Evolutionary conservation across 2,888 invertebrate genomes (phyloP).

Genomic region (Osmoderma eremita): DNA sequence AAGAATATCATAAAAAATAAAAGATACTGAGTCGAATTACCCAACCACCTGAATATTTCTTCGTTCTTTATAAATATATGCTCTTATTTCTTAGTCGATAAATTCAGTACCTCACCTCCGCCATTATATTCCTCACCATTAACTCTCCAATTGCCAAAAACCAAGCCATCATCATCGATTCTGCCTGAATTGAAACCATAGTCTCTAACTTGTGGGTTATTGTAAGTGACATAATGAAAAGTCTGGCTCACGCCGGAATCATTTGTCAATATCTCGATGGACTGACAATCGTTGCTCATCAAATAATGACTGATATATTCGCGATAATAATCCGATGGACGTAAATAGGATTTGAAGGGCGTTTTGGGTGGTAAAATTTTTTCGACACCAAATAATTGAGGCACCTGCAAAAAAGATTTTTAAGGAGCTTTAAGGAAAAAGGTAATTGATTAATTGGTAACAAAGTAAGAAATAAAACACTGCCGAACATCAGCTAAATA

Average conservation of each 20-base stretch:
- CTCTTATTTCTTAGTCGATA: constrained; percentile 12
- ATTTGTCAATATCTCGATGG: constrained; percentile 41
- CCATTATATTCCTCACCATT: constrained; percentile 1
- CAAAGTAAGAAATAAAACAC: constrained; percentile 21
- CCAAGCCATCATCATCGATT: constrained; percentile 44
- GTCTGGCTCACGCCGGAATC: constrained; percentile 34
- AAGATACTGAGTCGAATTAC: too few species aligned
- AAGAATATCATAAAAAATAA: too few species aligned
- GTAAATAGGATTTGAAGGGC: background rate
- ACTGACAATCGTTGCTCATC: constrained; percentile 44
- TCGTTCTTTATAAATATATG: background rate
- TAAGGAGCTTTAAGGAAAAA: background rate
- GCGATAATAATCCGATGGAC: constrained; percentile 38
- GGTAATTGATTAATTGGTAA: background rate
- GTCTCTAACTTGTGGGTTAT: constrained; percentile 35
- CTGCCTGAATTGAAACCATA: constrained; percentile 40
- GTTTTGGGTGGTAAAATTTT: constrained; percentile 1
- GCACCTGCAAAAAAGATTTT: constrained; percentile 1
- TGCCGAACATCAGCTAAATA: constrained; percentile 36
- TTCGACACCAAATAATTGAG: background rate
- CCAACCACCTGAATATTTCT: too few species aligned
- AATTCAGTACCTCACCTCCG: constrained; percentile 33
- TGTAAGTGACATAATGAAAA: constrained; percentile 47
- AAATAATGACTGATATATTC: constrained; percentile 47
- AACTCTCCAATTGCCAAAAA: constrained; percentile 41